phyloP scores from a whole-genome alignment of 2,888 invertebrate genomes.

The Mythimna pallens region DNA sequence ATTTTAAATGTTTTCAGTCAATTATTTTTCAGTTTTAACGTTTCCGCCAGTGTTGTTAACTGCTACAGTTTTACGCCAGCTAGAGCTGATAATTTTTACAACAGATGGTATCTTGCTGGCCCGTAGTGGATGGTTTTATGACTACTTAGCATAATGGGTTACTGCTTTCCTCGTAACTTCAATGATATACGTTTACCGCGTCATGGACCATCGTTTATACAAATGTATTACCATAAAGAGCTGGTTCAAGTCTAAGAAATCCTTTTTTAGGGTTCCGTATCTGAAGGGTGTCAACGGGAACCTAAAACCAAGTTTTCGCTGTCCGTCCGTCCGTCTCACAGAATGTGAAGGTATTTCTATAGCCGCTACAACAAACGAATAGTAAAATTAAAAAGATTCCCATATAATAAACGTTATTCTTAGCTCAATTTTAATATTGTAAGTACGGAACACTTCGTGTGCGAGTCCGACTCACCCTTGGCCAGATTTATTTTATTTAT shows the following conservation, averaged over 20 bases:
- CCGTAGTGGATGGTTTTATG: neutral
- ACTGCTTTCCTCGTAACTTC: conserved; percentile 7
- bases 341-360: no score
- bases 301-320: no score
- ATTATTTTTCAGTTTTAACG: conserved; percentile 33
- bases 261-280: neutral
- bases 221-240: neutral
- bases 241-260: neutral
- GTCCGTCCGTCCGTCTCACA: no score
- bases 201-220: neutral
- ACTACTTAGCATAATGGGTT: conserved; percentile 4
- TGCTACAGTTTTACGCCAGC: conserved; percentile 15
- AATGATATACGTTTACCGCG: neutral
- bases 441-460: no score
- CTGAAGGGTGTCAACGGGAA: no score
- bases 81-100: conserved; percentile 18
- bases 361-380: no score
- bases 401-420: no score
- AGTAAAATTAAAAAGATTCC: no score
- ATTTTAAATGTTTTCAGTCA: conserved; percentile 27
- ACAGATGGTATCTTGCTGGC: neutral
- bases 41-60: conserved; percentile 3
- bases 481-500: no score
- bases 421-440: no score
- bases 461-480: no score